Evolutionary conservation across 2,113 vertebrate genomes (phyloP), one percentile per base, ranked within the genome.

Genomic region (Ceyx margarethae): DNA sequence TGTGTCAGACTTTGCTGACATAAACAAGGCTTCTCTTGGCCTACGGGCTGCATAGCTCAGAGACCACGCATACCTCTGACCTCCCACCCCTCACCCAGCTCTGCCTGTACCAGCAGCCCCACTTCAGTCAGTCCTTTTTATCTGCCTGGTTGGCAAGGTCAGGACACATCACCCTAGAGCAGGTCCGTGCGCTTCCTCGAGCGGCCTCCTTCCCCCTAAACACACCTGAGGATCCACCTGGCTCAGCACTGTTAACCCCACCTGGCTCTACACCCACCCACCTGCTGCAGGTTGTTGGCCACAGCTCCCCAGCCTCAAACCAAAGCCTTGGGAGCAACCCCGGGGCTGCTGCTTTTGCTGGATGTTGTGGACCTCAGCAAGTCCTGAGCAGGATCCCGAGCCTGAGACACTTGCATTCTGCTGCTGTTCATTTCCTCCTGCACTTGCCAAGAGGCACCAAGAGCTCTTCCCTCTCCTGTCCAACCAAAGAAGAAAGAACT

Each of bases 161-260:
- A 54, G 60, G 37, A 37, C 56, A 48, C 7, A 19, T 58, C 33
- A 23, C 16, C 31, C 33, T 13, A 40, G 11, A 65, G 40, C 22
- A 75, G 9, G 31, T 65, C 62, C n/a, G 7, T n/a, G 45, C 2
- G 0, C 21, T 42, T 51, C 42, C 48, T 37, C 4, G 0, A 72
- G 68, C 10, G 1, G 48, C 43, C n/a, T 79, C 57, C 77, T 67
- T 61, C 33, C 26, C 61, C 11, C 28, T 42, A 0, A 48, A 26
- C 15, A 56, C 0, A 2, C 40, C 64, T 45, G 20, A 26, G 0
- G 1, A 89, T 13, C 20, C 46, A 51, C 45, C 22, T 9, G 67
- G 54, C 20, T 9, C 20, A 15, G 29, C 3, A 23, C 22, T 50
- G 33, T 31, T 10, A 21, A 21, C 11, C 43, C n/a, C 3, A 1